phyloP scores from a whole-genome alignment of 2,113 vertebrate genomes.

The Orcinus orca region DNA sequence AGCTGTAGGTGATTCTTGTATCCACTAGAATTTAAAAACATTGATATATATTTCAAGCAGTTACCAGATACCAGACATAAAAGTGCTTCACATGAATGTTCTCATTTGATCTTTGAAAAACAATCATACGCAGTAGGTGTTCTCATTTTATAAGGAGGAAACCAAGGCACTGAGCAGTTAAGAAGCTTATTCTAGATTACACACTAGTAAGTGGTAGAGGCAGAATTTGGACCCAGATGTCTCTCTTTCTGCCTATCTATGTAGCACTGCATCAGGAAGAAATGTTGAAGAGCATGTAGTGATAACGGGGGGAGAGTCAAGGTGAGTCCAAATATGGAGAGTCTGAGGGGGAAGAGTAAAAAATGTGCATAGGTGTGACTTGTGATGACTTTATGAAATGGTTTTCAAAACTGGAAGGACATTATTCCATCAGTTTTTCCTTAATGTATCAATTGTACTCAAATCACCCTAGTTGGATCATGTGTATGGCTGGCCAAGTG shows the following conservation, averaged over 20 bases:
- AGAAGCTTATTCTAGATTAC: background rate
- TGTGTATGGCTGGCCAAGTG: background rate
- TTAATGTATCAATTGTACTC: background rate
- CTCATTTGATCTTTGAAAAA: background rate
- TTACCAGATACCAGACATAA: background rate
- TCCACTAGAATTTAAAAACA: background rate
- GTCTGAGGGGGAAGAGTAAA: background rate
- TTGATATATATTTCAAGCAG: background rate
- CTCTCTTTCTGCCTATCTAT: background rate
- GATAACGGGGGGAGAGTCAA: background rate
- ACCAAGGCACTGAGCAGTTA: background rate
- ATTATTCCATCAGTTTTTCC: background rate
- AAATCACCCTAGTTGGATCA: background rate
- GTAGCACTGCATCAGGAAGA: background rate
- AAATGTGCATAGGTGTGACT: background rate
- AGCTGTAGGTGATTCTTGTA: background rate
- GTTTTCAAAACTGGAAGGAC: background rate
- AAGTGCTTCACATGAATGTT: background rate
- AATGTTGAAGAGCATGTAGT: background rate
- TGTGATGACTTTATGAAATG: background rate
- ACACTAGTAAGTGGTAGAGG: background rate
- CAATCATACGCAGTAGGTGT: background rate
- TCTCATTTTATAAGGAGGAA: background rate
- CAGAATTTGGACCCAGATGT: background rate
- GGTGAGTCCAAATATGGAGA: background rate